phyloP scores from a whole-genome alignment of 2,888 invertebrate species.

The Alsophila aescularia region DNA sequence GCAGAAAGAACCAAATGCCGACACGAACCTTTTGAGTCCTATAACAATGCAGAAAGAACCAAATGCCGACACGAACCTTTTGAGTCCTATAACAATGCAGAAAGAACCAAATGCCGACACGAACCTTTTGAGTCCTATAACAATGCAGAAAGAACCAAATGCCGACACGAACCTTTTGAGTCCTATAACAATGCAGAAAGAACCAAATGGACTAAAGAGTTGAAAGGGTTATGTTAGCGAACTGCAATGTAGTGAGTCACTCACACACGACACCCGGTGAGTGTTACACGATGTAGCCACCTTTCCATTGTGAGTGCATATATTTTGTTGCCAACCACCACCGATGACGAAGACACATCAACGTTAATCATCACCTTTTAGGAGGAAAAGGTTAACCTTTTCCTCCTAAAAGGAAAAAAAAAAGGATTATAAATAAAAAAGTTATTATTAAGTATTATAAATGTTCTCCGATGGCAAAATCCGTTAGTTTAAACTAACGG shows the following conservation, averaged over 20 bases:
- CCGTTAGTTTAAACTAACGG: too few species aligned
- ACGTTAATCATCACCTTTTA: slow-evolving; percentile 9
- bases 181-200: not conserved
- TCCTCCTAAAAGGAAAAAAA: too few species aligned
- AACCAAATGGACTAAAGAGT: slow-evolving; percentile 2
- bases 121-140: slow-evolving; percentile 4
- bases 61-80: too few species aligned
- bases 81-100: too few species aligned
- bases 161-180: slow-evolving; percentile 2
- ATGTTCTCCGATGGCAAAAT: too few species aligned
- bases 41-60: too few species aligned
- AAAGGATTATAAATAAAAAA: too few species aligned
- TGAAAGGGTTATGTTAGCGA: slow-evolving; percentile 31
- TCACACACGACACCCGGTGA: slow-evolving; percentile 16
- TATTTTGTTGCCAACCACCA: slow-evolving; percentile 37
- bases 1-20: too few species aligned
- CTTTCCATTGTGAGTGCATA: slow-evolving; percentile 45
- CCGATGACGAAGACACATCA: slow-evolving; percentile 42
- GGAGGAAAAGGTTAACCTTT: not conserved
- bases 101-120: too few species aligned
- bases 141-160: not conserved
- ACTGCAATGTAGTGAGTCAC: slow-evolving; percentile 53
- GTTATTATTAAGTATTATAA: too few species aligned
- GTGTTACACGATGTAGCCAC: slow-evolving; percentile 41
- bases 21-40: too few species aligned